Base-by-base conservation (phyloP, 2,797 vertebrate species). In the Myiothlypis coronata region DNA sequence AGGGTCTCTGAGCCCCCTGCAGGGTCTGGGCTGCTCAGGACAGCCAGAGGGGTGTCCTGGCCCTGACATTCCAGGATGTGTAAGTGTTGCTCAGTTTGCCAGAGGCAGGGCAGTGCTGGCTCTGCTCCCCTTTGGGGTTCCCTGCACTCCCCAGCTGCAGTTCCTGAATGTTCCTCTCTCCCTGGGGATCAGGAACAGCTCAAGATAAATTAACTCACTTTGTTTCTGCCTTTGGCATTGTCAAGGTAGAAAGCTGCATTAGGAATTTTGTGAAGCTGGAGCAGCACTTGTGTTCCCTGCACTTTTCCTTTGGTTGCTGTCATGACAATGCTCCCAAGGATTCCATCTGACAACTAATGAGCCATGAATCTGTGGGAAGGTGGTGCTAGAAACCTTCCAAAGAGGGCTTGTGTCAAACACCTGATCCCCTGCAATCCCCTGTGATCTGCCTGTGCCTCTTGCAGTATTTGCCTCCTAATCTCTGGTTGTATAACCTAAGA, bases 261-360 rank as follows among this genome's bases (percentile, higher is more conserved):
- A 68, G 56, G 20, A 14, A 68, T 87, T 89, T 46, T 41, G 60
- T 71, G 91, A 56, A 39, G 69, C 68, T 61, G 64, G 53, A 87
- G 81, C 82, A 86, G 44, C 82, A 19, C 61, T 78, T 47, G 52
- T 43, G 60, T 80, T 69, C 65, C 43, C 60, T 63, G 75, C 11
- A 2, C 43, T 77, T 63, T 46, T 47, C 28, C 84, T 83, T 79
- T 37, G 32, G 44, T 72, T 93, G 78, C 75, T 93, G 84, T 63
- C 41, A 15, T 80, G 89, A 41, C 69, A 30, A 22, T 32, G 47
- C 67, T 95, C 53, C 5, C 60, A 77, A 16, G 0, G 4, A 18
- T 87, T 89, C 82, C 49, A 49, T 39, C 89, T 93, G 87, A 92
- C 84, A 89, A 0, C 12, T 80, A 63, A 74, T 15, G 56, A 94